Evolutionary conservation across 2,888 invertebrate genomes (phyloP), one percentile per base, ranked within the genome.

Genomic region (Diarsia mendica): DNA sequence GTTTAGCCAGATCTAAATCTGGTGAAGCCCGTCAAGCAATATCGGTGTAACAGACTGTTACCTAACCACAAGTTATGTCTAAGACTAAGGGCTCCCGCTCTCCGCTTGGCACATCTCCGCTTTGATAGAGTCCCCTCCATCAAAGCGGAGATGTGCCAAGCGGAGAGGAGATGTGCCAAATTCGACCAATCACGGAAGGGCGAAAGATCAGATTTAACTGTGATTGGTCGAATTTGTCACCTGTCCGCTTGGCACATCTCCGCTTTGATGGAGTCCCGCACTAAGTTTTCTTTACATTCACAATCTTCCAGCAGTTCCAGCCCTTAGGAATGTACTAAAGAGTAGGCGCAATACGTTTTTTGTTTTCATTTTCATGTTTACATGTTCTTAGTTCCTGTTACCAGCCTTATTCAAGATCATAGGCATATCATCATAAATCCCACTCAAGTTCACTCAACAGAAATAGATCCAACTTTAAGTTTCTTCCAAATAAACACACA

Each of bases 401-500:
- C 10, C 10, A 61, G 39, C 5, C 20, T 33, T 2, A n/a, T 39
- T 61, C 2, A 61, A 63, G n/a, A 63, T 8, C 39, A 28, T 58
- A 61, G n/a, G 39, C 61, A 61, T 5, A 0, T 1, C 20, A 20
- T 39, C 13, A 2, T 1, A 63, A 15, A n/a, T 39, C 63, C 13
- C 5, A 44, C 4, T n/a, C n/a, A n/a, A n/a, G n/a, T n/a, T n/a
- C n/a, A n/a, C n/a, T 0, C 48, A n/a, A 44, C 44, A 44, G 20
- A 33, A 70, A 49, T 48, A 64, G 3, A 20, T 73, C 2, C 8
- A 49, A 11, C 28, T 60, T 39, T 10, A 60, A 60, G 8, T 39
- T 48, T 65, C n/a, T 23, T 23, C 28, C n/a, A 58, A 44, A 51
- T 82, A 72, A 79, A 71, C 60, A 69, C 44, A 67, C 53, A 73